A percentile compares a stretch with the other conserved stretches of the same genome.
These are phyloP conservation scores for Aelia acuminata DNA, from an alignment of 2,888 invertebrate genomes.

Conservation along the genomic window DNA sequence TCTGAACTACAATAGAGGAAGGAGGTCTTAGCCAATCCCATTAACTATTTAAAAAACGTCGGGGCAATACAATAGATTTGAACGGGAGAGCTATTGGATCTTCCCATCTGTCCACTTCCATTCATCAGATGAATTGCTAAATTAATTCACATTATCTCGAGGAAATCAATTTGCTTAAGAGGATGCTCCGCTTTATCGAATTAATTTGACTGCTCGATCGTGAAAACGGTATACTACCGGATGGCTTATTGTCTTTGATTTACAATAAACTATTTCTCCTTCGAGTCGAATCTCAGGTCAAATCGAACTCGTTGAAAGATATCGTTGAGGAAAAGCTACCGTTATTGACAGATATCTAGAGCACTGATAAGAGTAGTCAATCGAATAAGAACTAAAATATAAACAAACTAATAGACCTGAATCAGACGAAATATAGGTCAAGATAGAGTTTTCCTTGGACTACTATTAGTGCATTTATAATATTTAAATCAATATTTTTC, in stretches of 20 bases:
- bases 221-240: not conserved
- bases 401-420: not conserved
- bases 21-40: not conserved
- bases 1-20: not conserved
- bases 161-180: slow-evolving; percentile 41
- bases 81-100: not conserved
- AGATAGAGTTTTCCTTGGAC: slow-evolving; percentile 26
- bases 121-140: slow-evolving; percentile 27
- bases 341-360: not conserved
- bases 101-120: not conserved
- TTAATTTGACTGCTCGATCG: slow-evolving; percentile 13
- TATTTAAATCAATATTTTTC: not conserved
- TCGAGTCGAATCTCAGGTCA: not conserved
- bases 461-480: not conserved
- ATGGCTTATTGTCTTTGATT: not conserved
- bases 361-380: not conserved
- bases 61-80: not conserved
- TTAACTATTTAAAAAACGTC: slow-evolving; percentile 5
- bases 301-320: not conserved
- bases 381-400: not conserved
- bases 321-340: not conserved
- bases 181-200: not conserved
- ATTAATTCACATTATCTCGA: slow-evolving; percentile 45
- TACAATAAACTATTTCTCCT: not conserved
- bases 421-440: not conserved